Conservation (phyloP, 2,113 vertebrate species). For the Parus major region DNA sequence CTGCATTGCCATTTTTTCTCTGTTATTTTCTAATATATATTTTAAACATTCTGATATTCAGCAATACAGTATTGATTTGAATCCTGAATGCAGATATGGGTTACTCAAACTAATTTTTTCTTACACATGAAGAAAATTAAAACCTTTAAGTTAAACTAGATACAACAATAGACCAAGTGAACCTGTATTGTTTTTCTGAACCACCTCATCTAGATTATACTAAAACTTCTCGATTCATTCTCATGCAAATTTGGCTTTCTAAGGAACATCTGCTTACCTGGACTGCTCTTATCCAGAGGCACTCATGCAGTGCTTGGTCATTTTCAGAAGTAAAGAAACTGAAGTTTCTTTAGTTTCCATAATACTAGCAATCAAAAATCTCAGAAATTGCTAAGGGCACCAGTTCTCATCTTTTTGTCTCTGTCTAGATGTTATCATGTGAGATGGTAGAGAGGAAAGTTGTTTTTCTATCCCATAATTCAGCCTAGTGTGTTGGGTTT, state of each 20-base stretch:
- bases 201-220: background rate
- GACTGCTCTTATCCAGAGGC: background rate
- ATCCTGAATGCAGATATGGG: background rate
- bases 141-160: background rate
- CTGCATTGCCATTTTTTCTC: background rate
- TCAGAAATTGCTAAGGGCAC: background rate
- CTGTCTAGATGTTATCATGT: background rate
- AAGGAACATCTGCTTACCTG: background rate
- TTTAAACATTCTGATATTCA: background rate
- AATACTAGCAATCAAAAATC: background rate
- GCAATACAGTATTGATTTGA: background rate
- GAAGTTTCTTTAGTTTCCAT: background rate
- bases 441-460: background rate
- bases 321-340: background rate
- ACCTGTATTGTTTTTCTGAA: background rate
- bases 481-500: background rate
- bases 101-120: background rate
- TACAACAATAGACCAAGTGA: background rate
- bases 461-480: background rate
- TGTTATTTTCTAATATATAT: background rate
- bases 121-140: background rate
- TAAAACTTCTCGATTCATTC: background rate
- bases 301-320: background rate
- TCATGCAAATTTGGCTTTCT: background rate
- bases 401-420: background rate